Evolutionary conservation across 2,888 invertebrate species (phyloP), one percentile per base, ranked within the genome.

Genomic region (Bombylius discolor): DNA sequence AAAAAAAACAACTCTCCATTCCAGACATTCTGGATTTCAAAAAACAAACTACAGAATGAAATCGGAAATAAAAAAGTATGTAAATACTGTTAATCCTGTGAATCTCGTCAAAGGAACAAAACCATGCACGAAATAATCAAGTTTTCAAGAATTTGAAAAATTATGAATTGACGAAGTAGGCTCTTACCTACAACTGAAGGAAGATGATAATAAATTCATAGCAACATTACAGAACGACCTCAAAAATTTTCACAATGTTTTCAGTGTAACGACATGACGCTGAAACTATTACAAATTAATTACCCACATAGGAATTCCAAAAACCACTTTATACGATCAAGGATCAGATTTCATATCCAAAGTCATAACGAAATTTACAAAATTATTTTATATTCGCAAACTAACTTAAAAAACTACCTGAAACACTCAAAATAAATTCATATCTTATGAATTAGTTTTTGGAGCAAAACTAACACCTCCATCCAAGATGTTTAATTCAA

Each of bases 321-420:
- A 31, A 4, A 23, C 49, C 4, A 50, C 71, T 39, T 53, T 74
- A 1, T 65, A 71, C 0, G 73, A 75, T 58, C 67, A 69, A 64
- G 73, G 70, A 4, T 62, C 65, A 12, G 64, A 71, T 53, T 71
- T 72, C 57, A 67, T 60, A 7, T 67, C 68, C 4, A 59, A 67
- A 9, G 36, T 70, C 49, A 59, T 71, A 4, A 65, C 65, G 62
- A 61, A 69, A 61, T 32, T 67, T 39, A 59, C 59, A 14, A 66
- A 65, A 59, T 49, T 68, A 36, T 64, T 70, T 47, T 62, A 67
- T 62, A 65, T n/a, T n/a, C n/a, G 65, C 5, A 67, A 65, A 60
- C 54, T 66, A 23, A 59, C 54, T 33, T 59, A 9, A 39, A 39
- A 47, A 63, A 67, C 42, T 67, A 65, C 50, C 51, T 69, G 31